A percentile compares a stretch with the other conserved stretches of the same genome.
Conservation (phyloP, 1,140 invertebrate species). For the Medauroidea extradentata region DNA sequence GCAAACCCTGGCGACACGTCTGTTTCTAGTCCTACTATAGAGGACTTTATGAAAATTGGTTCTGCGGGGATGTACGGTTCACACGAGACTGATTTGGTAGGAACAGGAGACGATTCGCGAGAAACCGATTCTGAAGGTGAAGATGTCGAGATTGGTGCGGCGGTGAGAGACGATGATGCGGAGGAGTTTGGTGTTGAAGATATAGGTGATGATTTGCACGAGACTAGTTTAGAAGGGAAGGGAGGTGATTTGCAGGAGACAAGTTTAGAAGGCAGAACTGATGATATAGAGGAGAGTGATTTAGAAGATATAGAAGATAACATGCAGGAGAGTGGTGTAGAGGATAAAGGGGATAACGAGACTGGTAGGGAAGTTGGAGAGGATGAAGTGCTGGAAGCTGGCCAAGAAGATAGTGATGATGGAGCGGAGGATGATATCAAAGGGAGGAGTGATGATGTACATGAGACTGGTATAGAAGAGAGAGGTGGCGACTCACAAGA, state of each 20-base stretch:
- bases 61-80: too few species aligned
- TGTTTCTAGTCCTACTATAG: too few species aligned
- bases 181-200: too few species aligned
- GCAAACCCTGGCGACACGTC: too few species aligned
- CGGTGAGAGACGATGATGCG: too few species aligned
- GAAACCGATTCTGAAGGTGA: too few species aligned
- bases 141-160: too few species aligned
- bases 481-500: neutral
- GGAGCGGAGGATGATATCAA: constrained; percentile 4
- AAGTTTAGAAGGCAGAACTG: constrained; percentile 22
- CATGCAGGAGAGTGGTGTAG: constrained; percentile 24
- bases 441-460: constrained; percentile 40
- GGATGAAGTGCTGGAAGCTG: constrained; percentile 20
- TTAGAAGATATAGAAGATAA: constrained; percentile 18
- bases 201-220: too few species aligned
- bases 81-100: too few species aligned
- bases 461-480: constrained; percentile 28
- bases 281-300: constrained; percentile 9
- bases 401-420: constrained; percentile 19
- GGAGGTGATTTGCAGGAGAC: constrained; percentile 20
- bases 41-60: too few species aligned
- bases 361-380: constrained; percentile 7
- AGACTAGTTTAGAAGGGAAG: neutral
- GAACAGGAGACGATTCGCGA: too few species aligned
- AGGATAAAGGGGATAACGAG: neutral